Base-by-base conservation (phyloP, 2,113 vertebrate species). In the Rafetus swinhoei region DNA sequence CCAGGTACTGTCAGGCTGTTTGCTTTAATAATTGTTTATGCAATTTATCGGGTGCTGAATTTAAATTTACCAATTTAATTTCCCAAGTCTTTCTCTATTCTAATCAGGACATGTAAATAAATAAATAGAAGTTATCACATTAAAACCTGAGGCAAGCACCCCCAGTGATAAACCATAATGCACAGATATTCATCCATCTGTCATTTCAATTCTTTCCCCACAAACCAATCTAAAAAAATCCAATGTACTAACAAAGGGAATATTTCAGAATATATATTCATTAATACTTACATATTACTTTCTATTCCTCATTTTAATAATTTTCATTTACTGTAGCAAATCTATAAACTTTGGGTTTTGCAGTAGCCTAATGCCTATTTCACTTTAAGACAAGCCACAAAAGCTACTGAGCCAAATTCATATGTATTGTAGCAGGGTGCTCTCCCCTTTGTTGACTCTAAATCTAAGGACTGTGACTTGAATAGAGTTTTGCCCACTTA, bases 341-440 rank as follows among this genome's bases (percentile, higher is more conserved):
- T 87, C 32, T 69, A 29, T 77, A 5, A 3, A 79, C 12, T 59
- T 85, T 39, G 12, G n/a, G 35, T 57, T 90, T 94, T 87, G 80
- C 65, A 79, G 81, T 79, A 94, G 24, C 13, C 7, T 57, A 6
- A 57, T 84, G 7, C 9, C 22, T 13, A 81, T 65, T 86, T 86
- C 80, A 53, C 52, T 82, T 74, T 27, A 77, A 24, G 74, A 16
- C 16, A 85, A 22, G 3, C 90, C 53, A 18, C 22, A 25, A 9
- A 9, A 24, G 22, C 5, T n/a, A 15, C 10, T 55, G 53, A 74
- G 21, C 9, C 0, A 0, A 16, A 3, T 1, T 18, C 1, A 1
- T 8, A 18, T 95, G 93, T 55, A 4, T 53, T 79, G 76, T 50
- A 74, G 53, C 59, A 39, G 88, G 1, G 4, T n/a, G 27, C n/a